Evolutionary conservation across 1,140 invertebrate species (phyloP).

Genomic region (Pentalonia nigronervosa): DNA sequence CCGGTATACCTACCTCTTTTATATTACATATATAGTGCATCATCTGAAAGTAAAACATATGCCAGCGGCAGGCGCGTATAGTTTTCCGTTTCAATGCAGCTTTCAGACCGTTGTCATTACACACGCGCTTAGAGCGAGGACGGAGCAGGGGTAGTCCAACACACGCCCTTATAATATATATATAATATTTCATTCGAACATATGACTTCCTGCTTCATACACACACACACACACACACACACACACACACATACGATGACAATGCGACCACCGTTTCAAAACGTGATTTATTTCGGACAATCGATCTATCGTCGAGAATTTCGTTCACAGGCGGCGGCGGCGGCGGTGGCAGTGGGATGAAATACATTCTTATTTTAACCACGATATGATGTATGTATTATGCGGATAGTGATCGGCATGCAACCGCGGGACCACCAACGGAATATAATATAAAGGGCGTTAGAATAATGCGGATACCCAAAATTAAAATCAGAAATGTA

Average conservation of each 20-base stretch:
- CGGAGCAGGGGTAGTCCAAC: neutral
- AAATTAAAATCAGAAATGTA: neutral
- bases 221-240: neutral
- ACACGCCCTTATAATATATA: conserved; percentile 37
- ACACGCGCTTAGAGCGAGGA: neutral
- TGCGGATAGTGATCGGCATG: no score
- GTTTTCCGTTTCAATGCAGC: conserved; percentile 15
- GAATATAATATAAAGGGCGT: neutral
- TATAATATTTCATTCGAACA: neutral
- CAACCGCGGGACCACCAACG: neutral
- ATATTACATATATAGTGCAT: conserved; percentile 1
- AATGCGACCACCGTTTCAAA: neutral
- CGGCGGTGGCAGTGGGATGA: neutral
- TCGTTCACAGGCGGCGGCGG: neutral
- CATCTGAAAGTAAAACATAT: conserved; percentile 34
- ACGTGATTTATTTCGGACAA: neutral
- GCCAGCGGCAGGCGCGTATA: neutral
- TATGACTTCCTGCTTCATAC: neutral
- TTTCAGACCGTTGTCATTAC: conserved; percentile 29
- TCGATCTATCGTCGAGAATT: neutral
- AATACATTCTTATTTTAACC: neutral
- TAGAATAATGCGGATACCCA: neutral
- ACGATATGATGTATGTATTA: no score
- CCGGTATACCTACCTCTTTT: neutral
- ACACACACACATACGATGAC: neutral